Base-by-base conservation (phyloP, 1,140 invertebrate genomes). In the Mycetomoellerius zeteki region DNA sequence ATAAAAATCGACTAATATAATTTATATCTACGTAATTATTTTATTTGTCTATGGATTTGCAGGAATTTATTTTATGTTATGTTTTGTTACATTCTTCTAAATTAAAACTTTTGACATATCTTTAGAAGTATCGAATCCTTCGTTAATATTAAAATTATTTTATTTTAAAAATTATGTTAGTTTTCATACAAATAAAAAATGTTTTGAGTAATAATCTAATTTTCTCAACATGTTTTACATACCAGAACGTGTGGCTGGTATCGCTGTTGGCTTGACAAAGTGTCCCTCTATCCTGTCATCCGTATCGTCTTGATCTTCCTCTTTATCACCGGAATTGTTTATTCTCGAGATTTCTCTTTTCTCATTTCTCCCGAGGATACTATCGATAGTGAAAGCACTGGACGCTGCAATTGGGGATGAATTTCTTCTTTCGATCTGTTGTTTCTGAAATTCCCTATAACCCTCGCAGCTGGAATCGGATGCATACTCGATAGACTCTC, bases 341-440 rank as follows among this genome's bases (percentile, higher is more conserved):
- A 60, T 75, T 60, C 54, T 77, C 0, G 78, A 78, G 0, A 75
- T 62, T 47, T 92, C 73, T 24, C 75, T 84, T 5, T 90, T 93
- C 7, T 91, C 91, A 16, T 77, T 85, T 75, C 88, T 93, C 0
- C 93, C 93, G 0, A 94, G 91, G 76, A 94, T 94, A 60, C 89
- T 94, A 69, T 94, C 94, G 37, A 94, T 94, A 0, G 93, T 93
- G 52, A 94, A 94, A 47, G 92, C 92, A 80, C 92, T 93, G 6
- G 91, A 88, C 71, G 86, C 80, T 14, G 86, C 69, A 8, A 86
- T 80, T 52, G 81, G 81, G 3, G 85, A 86, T 7, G 86, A 67
- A 52, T 88, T 86, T 14, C 81, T 92, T 27, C 82, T 71, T 27
- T 89, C 86, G 1, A 16, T 56, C 16, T 77, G 88, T 7, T 62